Conservation (phyloP, 2,113 vertebrate species). For the Fulica atra region DNA sequence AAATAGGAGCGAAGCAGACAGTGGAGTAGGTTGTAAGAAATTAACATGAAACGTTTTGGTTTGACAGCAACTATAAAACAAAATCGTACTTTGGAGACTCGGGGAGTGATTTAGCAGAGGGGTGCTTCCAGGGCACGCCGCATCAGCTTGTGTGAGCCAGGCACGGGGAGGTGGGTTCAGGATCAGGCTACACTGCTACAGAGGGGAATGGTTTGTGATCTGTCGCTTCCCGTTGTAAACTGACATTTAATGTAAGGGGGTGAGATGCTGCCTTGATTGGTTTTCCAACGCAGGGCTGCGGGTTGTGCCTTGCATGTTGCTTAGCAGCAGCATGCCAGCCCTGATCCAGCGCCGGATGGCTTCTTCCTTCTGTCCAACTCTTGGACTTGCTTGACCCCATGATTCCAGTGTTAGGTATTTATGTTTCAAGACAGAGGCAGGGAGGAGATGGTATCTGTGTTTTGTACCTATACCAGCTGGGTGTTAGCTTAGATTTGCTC, state of each 20-base stretch:
- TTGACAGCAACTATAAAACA: slow-evolving; percentile 73
- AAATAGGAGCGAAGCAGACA: slow-evolving; percentile 47
- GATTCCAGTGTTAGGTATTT: background rate
- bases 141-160: background rate
- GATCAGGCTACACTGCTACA: background rate
- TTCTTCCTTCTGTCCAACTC: background rate
- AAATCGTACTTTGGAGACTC: slow-evolving; percentile 65
- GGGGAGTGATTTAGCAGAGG: slow-evolving; percentile 58
- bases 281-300: background rate
- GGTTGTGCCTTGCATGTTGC: background rate
- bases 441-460: background rate
- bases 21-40: slow-evolving; percentile 71
- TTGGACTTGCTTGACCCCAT: background rate
- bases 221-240: slow-evolving; percentile 19
- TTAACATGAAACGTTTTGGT: slow-evolving; percentile 71
- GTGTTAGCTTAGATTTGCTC: background rate
- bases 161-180: background rate
- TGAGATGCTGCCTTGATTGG: background rate
- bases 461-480: background rate
- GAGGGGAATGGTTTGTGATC: background rate
- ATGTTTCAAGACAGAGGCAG: background rate
- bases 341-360: fast-evolving
- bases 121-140: background rate
- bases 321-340: slow-evolving; percentile 27
- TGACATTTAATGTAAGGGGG: background rate